Percentiles rank a stretch among this genome's conserved stretches.
These are phyloP conservation scores for Cherax destructor DNA, from an alignment of 1,140 invertebrate species.

Conservation along the genomic window DNA sequence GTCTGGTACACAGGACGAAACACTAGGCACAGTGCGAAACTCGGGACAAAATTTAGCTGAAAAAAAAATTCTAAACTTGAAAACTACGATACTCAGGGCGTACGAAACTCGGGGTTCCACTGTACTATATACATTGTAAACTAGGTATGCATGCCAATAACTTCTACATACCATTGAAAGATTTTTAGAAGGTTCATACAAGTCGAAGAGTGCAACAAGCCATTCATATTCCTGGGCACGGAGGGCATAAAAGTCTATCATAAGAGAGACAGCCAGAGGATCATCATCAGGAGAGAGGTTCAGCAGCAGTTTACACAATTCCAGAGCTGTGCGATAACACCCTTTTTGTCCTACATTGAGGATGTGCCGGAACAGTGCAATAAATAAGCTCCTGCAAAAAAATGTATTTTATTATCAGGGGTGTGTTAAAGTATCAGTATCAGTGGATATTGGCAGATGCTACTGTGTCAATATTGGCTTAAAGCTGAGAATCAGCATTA, in stretches of 20 bases:
- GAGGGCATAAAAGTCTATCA: slow-evolving; percentile 92
- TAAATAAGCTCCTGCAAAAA: slow-evolving; percentile 82
- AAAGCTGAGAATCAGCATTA: too few species aligned
- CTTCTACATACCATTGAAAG: slow-evolving; percentile 58
- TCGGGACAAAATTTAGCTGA: too few species aligned
- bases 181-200: slow-evolving; percentile 68
- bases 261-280: slow-evolving; percentile 87
- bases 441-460: too few species aligned
- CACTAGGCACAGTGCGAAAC: too few species aligned
- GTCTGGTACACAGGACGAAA: too few species aligned
- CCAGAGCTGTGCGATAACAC: slow-evolving; percentile 87
- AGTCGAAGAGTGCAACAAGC: slow-evolving; percentile 77
- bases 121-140: too few species aligned
- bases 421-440: too few species aligned
- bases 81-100: too few species aligned
- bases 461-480: too few species aligned
- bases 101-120: too few species aligned
- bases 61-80: too few species aligned
- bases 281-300: slow-evolving; percentile 90
- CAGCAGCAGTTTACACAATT: slow-evolving; percentile 83
- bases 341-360: slow-evolving; percentile 83
- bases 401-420: too few species aligned
- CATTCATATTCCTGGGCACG: slow-evolving; percentile 88
- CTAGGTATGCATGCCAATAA: neutral
- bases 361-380: slow-evolving; percentile 90